Base-by-base conservation (phyloP, 2,888 invertebrate genomes). In the Drosophila paranaensis region DNA sequence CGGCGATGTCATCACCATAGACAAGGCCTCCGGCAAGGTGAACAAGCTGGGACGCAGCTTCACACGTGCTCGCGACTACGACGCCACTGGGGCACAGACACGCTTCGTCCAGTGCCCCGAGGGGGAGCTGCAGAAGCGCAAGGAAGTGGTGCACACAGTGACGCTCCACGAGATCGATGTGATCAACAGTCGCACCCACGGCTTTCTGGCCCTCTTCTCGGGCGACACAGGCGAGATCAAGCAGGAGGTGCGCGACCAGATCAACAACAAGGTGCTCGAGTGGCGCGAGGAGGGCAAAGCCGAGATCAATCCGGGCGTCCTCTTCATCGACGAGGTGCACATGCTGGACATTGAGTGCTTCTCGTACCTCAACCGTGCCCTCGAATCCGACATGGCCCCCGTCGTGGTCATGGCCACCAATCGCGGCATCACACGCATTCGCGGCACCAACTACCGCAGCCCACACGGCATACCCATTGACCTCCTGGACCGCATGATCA, bases 281-380 rank as follows among this genome's bases (percentile, higher is more conserved):
- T 99, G 99, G 99, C 94, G 99, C 27, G 99, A 99, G 92, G 99
- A 99, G 92, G 99, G 99, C 1, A 99, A 99, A 92, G 99, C 99
- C 0, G 99, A 99, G 93, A 98, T 99, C 90, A 98, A 99, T 40
- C 99, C 99, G 0, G 99, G 99, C 0, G 99, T 99, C 2, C 93
- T 99, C 3, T 99, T 99, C 90, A 96, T 99, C 77, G 99, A 99
- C 91, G 99, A 99, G 94, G 96, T 98, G 0, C 99, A 99, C 92
- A 99, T 99, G 99, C 93, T 99, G 78, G 99, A 99, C 92, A 98
- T 99, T 48, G 99, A 99, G 92, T 99, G 99, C 91, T 99, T 99
- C 93, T 99, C 99, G 0, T 99, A 97, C 93, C 94, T 99, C 9
- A 99, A 99, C 93, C 95, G 99, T 6, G 99, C 99, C 0, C 93